Evolutionary conservation across 2,888 invertebrate species (phyloP).

Genomic region (Coecobrya sp.): DNA sequence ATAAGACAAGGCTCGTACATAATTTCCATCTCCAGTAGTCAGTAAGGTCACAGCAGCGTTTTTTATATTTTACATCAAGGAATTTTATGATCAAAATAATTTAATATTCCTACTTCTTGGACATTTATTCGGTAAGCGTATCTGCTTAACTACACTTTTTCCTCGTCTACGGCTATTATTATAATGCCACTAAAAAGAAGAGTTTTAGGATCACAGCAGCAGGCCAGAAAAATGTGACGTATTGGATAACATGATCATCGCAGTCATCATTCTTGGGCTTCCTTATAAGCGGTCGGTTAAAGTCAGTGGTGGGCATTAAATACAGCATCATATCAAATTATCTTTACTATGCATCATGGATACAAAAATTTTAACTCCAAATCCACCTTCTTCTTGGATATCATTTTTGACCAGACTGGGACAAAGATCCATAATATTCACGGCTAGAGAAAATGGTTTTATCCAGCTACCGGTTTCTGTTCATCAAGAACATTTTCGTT

Average conservation of each 20-base stretch:
- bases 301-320: neutral
- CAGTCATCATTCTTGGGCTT: neutral
- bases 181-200: neutral
- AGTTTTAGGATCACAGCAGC: neutral
- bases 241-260: conserved; percentile 59
- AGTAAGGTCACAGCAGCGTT: neutral
- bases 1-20: neutral
- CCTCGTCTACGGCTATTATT: neutral
- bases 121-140: neutral
- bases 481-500: neutral
- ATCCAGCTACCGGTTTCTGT: conserved; percentile 58
- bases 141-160: neutral
- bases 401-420: conserved; percentile 26
- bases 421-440: conserved; percentile 22
- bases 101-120: neutral
- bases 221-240: conserved; percentile 59
- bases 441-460: conserved; percentile 29
- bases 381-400: conserved; percentile 1
- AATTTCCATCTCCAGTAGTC: conserved; percentile 1
- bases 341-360: neutral
- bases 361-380: neutral
- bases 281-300: neutral
- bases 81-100: conserved; percentile 45
- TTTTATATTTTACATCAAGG: neutral
- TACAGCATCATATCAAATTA: neutral